Percentiles rank a stretch among this genome's conserved stretches.
Conservation (phyloP, 2,888 invertebrate species). For the Microplitis deprimator region DNA sequence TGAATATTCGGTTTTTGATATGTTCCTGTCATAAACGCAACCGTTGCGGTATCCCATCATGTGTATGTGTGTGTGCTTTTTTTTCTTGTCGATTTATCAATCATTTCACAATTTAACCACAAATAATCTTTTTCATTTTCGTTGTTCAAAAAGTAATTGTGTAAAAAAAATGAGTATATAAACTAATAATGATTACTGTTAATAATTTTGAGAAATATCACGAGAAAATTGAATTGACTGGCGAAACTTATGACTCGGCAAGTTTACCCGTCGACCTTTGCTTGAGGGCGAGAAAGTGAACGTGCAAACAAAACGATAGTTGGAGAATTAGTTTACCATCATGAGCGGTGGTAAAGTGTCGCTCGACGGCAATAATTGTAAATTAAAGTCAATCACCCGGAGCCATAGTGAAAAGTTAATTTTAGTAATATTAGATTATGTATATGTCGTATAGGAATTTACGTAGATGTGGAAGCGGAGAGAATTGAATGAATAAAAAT, state of each 20-base stretch:
- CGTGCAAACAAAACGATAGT: conserved; percentile 36
- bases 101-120: conserved; percentile 26
- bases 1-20: conserved; percentile 41
- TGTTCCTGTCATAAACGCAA: conserved; percentile 38
- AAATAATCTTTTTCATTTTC: neutral
- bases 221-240: neutral
- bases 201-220: too few relatives aligned
- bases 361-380: conserved; percentile 53
- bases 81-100: conserved; percentile 41
- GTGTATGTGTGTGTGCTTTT: conserved; percentile 31
- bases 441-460: too few relatives aligned
- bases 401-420: conserved; percentile 41
- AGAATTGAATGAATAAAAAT: conserved; percentile 11
- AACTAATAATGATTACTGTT: too few relatives aligned
- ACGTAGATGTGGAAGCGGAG: too few relatives aligned
- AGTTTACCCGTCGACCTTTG: neutral
- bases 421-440: conserved; percentile 49
- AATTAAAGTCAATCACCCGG: conserved; percentile 57
- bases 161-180: too few relatives aligned
- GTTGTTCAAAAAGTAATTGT: too few relatives aligned
- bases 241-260: neutral
- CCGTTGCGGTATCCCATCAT: conserved; percentile 15
- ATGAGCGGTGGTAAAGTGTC: conserved; percentile 47
- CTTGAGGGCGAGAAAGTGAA: neutral
- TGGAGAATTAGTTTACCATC: conserved; percentile 38